Percentiles rank a stretch among this genome's conserved stretches.
These are phyloP conservation scores for Plumapathes pennacea DNA, from an alignment of 92 coral and sea anemone genomes.

Conservation along the genomic window DNA sequence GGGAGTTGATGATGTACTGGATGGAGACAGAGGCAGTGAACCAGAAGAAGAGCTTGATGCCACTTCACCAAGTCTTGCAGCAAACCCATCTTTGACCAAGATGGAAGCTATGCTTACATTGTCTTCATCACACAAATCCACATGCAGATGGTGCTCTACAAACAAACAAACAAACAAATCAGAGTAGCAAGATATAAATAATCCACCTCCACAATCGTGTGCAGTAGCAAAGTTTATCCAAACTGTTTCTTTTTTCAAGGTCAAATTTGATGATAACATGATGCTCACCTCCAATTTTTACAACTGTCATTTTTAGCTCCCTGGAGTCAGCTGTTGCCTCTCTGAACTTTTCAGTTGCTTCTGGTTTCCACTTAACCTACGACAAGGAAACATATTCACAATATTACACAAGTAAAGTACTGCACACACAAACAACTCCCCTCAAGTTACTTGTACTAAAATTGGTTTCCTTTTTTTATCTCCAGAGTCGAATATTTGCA, in stretches of 20 bases:
- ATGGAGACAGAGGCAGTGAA: no score
- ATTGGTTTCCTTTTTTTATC: no score
- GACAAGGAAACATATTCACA: background rate
- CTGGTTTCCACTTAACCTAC: constrained; percentile 36
- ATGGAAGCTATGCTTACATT: constrained; percentile 41
- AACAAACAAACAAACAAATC: background rate
- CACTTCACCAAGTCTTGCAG: constrained; percentile 7
- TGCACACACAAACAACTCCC: no score
- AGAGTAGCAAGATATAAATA: background rate
- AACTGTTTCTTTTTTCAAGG: no score
- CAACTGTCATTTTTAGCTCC: constrained; percentile 28
- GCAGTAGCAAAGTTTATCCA: no score
- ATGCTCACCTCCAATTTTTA: constrained; percentile 18
- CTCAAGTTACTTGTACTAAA: no score
- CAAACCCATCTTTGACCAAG: constrained; percentile 43
- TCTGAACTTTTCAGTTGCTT: constrained; percentile 37
- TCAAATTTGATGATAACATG: background rate
- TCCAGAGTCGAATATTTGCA: no score
- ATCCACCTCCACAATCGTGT: no score
- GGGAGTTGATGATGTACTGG: no score
- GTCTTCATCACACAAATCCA: constrained; percentile 32
- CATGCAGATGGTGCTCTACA: constrained; percentile 54
- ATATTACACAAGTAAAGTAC: background rate
- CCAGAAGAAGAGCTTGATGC: constrained; percentile 44
- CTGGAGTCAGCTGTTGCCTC: constrained; percentile 22